These are phyloP conservation scores for Enteromius fasciolatus DNA, from an alignment of 2,797 vertebrate genomes.

Conservation along the genomic window DNA sequence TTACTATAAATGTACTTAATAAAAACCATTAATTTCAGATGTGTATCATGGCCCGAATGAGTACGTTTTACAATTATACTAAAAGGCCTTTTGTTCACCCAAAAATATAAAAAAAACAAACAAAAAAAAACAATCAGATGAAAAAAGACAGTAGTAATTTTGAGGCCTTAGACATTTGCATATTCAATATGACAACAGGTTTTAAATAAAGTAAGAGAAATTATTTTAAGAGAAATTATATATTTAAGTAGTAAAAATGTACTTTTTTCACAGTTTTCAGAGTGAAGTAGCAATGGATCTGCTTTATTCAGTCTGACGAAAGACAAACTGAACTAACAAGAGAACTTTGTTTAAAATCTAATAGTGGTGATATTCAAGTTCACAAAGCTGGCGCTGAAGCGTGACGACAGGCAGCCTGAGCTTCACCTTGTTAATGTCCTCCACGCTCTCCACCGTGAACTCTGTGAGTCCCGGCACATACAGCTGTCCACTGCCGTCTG, in stretches of 20 bases:
- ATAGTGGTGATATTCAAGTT: neutral
- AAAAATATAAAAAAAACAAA: neutral
- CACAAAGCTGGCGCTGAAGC: neutral
- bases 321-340: neutral
- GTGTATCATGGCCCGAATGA: no score
- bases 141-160: neutral
- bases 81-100: neutral
- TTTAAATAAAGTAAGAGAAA: neutral
- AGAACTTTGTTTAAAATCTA: neutral
- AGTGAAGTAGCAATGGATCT: neutral
- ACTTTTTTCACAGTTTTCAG: neutral
- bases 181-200: neutral
- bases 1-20: neutral
- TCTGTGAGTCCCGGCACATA: constrained; percentile 91
- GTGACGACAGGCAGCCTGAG: neutral
- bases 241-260: neutral
- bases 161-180: neutral
- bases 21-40: neutral
- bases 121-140: neutral
- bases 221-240: neutral
- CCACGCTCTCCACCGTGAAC: constrained; percentile 85
- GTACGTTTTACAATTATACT: neutral
- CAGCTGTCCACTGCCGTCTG: constrained; percentile 90
- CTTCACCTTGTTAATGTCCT: constrained; percentile 91
- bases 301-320: neutral